Conservation (phyloP, 1,140 invertebrate genomes). For the Drosophila orena region DNA sequence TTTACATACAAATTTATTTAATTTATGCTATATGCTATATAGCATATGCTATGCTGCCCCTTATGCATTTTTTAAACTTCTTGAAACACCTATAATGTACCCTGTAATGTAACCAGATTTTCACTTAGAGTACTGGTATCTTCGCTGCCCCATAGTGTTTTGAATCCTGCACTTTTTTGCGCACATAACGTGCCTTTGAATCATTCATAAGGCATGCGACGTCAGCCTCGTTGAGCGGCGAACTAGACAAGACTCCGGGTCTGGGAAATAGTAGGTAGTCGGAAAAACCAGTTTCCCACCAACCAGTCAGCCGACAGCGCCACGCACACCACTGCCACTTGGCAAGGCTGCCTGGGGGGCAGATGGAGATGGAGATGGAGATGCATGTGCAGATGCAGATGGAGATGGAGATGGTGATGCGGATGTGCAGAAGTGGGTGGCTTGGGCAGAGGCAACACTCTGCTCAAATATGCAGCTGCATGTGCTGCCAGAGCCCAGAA, state of each 20-base stretch:
- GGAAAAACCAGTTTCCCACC: conserved; percentile 65
- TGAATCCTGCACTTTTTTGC: conserved; percentile 43
- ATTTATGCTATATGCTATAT: no score
- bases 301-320: conserved; percentile 18
- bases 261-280: conserved; percentile 13
- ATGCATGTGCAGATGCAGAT: not conserved
- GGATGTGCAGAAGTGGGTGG: not conserved
- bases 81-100: no score
- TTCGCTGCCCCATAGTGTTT: not conserved
- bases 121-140: conserved; percentile 11
- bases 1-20: no score
- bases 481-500: conserved; percentile 57
- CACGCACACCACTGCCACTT: conserved; percentile 40
- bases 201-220: conserved; percentile 82
- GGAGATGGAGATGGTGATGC: conserved; percentile 1
- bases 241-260: conserved; percentile 59
- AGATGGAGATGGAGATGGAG: conserved; percentile 10
- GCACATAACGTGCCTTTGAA: conserved; percentile 81
- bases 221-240: conserved; percentile 54
- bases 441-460: conserved; percentile 12
- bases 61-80: no score
- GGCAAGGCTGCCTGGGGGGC: conserved; percentile 21
- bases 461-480: conserved; percentile 80
- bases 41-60: no score
- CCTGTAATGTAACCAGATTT: no score